phyloP scores from a whole-genome alignment of 2,797 vertebrate genomes.

The Microctenopoma steveboyesi region DNA sequence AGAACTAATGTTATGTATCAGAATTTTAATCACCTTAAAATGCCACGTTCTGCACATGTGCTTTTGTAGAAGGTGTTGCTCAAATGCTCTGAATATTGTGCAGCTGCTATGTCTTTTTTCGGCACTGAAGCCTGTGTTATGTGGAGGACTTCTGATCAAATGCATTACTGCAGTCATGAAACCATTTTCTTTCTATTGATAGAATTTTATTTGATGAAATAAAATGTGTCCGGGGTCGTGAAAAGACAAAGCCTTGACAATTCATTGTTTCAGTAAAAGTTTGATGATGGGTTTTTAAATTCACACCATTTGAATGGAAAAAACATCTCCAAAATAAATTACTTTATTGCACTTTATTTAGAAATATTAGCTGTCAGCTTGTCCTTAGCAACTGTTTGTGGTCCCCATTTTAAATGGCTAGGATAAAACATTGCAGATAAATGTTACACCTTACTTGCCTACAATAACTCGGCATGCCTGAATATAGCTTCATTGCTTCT shows the following conservation, averaged over 20 bases:
- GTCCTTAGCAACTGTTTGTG: constrained; percentile 7
- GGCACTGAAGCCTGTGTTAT: constrained; percentile 21
- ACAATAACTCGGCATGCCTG: too few relatives aligned
- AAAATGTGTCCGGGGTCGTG: constrained; percentile 18
- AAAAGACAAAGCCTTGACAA: constrained; percentile 55
- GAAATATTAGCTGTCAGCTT: constrained; percentile 25
- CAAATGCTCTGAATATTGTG: constrained; percentile 6
- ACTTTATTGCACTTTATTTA: constrained; percentile 9
- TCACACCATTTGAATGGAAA: constrained; percentile 17
- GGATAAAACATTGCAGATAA: background rate
- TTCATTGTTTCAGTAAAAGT: constrained; percentile 45
- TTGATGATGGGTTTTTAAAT: constrained; percentile 27
- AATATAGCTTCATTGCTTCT: too few relatives aligned
- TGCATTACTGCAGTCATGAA: constrained; percentile 46
- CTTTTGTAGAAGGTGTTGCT: constrained; percentile 20
- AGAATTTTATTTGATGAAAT: constrained; percentile 52
- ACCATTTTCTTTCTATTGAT: constrained; percentile 15
- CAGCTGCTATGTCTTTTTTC: constrained; percentile 19
- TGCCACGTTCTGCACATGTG: constrained; percentile 12
- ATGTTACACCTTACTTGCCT: background rate
- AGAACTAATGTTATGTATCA: constrained; percentile 31
- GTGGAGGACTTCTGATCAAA: constrained; percentile 37
- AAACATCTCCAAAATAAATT: constrained; percentile 18
- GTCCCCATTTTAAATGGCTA: constrained; percentile 4
- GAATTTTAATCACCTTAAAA: constrained; percentile 23